Evolutionary conservation across 2,113 vertebrate genomes (phyloP).

Genomic region (Ginglymostoma cirratum): DNA sequence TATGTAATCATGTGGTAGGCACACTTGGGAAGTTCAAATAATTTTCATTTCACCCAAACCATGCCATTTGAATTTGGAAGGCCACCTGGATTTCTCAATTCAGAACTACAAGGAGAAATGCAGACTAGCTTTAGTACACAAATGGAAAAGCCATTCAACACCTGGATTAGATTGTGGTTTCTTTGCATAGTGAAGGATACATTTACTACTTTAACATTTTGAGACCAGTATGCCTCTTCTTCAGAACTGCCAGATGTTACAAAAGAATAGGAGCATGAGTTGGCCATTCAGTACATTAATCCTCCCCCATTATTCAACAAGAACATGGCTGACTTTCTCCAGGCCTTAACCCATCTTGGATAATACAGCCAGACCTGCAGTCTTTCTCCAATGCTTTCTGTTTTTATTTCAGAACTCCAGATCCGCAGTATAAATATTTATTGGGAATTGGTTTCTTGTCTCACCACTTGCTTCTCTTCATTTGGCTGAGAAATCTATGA

Average conservation of each 20-base stretch:
- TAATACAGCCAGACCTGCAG: no score
- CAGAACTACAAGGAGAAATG: background rate
- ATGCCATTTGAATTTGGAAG: background rate
- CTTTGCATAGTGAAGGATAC: background rate
- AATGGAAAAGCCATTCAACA: background rate
- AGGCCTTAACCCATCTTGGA: no score
- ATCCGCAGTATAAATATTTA: background rate
- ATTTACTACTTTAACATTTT: no score
- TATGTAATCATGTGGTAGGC: background rate
- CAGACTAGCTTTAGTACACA: background rate
- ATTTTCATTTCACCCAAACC: background rate
- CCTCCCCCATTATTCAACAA: no score
- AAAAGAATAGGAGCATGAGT: no score
- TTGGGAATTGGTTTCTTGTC: background rate
- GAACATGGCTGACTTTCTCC: no score
- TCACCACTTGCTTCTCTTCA: background rate
- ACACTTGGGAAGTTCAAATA: background rate
- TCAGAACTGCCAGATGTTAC: no score
- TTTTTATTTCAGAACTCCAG: no score
- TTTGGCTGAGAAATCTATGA: background rate
- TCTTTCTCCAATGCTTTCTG: no score
- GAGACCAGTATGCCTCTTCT: no score
- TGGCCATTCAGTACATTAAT: no score
- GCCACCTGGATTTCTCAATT: background rate
- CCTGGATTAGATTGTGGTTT: background rate